A percentile compares a stretch with the other conserved stretches of the same genome.
These are phyloP conservation scores for Morinoia aosen DNA, from an alignment of 2,888 invertebrate genomes.

Conservation along the genomic window DNA sequence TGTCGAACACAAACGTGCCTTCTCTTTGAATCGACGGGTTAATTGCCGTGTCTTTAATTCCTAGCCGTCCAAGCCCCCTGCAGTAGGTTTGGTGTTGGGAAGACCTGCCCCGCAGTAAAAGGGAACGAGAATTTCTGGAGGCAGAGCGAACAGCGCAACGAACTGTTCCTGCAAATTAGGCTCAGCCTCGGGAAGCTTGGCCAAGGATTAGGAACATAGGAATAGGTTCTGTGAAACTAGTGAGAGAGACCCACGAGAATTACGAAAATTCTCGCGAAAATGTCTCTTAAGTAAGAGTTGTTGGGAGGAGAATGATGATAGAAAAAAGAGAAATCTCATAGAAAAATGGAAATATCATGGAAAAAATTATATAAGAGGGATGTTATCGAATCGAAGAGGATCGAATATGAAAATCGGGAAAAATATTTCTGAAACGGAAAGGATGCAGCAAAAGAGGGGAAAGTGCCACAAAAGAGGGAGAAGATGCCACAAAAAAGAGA, in stretches of 20 bases:
- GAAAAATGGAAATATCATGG: too few species aligned
- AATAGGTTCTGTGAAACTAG: neutral
- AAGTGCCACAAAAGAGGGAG: too few species aligned
- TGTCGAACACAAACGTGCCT: constrained; percentile 26
- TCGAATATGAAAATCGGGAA: too few species aligned
- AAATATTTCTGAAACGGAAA: too few species aligned
- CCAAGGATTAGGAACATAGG: neutral
- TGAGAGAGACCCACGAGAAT: neutral
- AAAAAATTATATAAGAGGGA: neutral
- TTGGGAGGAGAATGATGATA: too few species aligned
- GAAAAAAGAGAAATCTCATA: too few species aligned
- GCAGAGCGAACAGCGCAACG: neutral
- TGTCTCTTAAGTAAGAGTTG: too few species aligned
- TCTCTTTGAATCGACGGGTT: constrained; percentile 19
- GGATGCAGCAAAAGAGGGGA: too few species aligned
- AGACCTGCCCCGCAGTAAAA: neutral
- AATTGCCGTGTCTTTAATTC: constrained; percentile 34
- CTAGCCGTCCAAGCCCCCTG: neutral
- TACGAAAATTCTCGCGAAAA: too few species aligned
- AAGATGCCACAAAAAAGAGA: neutral
- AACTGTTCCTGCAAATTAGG: neutral
- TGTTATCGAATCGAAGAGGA: too few species aligned
- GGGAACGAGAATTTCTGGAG: neutral
- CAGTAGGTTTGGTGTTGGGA: neutral
- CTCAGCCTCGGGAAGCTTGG: neutral